Percentiles rank a stretch among this genome's conserved stretches.
phyloP scores from a whole-genome alignment of 1,140 invertebrate genomes.

The Pinna nobilis region DNA sequence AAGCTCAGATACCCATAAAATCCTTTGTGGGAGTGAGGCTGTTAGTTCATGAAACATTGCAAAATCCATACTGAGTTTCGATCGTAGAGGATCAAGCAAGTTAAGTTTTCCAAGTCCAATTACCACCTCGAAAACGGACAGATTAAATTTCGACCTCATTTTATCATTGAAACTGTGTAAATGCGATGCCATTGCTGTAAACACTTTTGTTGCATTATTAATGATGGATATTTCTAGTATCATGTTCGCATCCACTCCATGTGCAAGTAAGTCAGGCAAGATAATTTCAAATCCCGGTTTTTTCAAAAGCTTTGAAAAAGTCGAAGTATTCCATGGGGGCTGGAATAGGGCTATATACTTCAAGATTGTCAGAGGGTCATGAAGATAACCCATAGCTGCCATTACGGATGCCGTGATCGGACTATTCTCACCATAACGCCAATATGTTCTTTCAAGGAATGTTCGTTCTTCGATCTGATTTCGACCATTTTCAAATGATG shows the following conservation, averaged over 20 bases:
- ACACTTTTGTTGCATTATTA: neutral
- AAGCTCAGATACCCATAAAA: constrained; percentile 7
- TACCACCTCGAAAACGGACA: constrained; percentile 13
- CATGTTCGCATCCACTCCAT: too few relatives aligned
- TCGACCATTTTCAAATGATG: too few relatives aligned
- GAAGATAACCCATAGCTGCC: neutral
- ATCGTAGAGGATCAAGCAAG: neutral
- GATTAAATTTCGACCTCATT: neutral
- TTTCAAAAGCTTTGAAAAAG: too few relatives aligned
- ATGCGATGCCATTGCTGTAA: neutral
- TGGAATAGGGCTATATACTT: too few relatives aligned
- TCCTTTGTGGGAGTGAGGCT: constrained; percentile 8
- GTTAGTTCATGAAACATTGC: neutral
- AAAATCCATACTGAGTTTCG: neutral
- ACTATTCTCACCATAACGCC: neutral
- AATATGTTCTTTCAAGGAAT: neutral
- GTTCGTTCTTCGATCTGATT: neutral
- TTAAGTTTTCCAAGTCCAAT: constrained; percentile 3
- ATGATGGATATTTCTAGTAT: constrained; percentile 4
- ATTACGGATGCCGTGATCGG: neutral
- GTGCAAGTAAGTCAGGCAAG: too few relatives aligned
- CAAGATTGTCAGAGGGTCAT: too few relatives aligned
- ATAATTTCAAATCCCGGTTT: too few relatives aligned
- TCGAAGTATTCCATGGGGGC: too few relatives aligned
- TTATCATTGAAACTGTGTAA: neutral